phyloP scores from a whole-genome alignment of 2,888 invertebrate genomes.

The Saturnia japonica region DNA sequence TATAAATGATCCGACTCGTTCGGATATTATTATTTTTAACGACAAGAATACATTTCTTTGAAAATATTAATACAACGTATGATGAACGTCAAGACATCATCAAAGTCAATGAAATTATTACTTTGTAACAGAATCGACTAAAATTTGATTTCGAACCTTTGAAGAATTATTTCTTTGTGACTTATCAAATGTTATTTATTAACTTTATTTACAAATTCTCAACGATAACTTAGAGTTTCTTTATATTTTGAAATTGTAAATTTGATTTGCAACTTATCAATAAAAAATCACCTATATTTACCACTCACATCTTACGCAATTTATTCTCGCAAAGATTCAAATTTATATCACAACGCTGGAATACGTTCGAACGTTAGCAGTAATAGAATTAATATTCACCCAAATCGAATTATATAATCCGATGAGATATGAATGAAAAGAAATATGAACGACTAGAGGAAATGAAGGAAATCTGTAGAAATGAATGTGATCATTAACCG shows the following conservation, averaged over 20 bases:
- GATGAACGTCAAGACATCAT: neutral
- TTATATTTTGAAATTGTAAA: neutral
- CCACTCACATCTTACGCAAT: neutral
- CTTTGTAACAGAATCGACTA: too few relatives aligned
- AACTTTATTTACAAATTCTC: too few relatives aligned
- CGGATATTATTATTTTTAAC: neutral
- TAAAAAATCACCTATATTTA: too few relatives aligned
- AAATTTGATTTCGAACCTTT: neutral
- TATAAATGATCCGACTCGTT: neutral
- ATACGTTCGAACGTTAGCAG: neutral
- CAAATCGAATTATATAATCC: slow-evolving; percentile 7
- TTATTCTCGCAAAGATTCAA: neutral
- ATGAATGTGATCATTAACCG: slow-evolving; percentile 22
- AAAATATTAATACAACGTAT: neutral
- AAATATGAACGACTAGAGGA: slow-evolving; percentile 15
- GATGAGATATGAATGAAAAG: slow-evolving; percentile 15
- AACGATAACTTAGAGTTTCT: neutral
- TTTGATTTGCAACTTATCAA: too few relatives aligned
- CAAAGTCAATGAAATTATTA: neutral
- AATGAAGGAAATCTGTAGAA: slow-evolving; percentile 13
- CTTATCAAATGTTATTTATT: too few relatives aligned
- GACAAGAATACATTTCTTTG: neutral
- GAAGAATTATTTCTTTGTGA: neutral
- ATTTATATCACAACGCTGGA: neutral
- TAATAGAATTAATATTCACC: slow-evolving; percentile 14